phyloP scores from a whole-genome alignment of 1,140 invertebrate species.

The Lucilia cuprina region DNA sequence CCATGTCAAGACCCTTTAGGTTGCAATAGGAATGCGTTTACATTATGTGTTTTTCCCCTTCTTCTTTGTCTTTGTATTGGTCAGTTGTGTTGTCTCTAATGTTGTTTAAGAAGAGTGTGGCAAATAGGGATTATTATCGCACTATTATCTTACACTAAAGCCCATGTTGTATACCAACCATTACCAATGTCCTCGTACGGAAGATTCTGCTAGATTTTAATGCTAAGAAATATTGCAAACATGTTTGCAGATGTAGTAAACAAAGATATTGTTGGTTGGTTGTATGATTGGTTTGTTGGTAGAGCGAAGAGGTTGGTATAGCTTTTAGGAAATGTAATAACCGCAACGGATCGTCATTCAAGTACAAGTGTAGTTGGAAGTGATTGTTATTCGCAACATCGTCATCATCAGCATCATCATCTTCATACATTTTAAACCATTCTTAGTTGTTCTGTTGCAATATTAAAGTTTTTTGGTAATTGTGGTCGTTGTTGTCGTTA shows the following conservation, averaged over 20 bases:
- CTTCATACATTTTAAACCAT: neutral
- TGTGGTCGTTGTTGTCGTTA: neutral
- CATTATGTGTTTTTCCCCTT: neutral
- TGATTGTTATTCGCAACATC: neutral
- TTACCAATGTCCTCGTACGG: neutral
- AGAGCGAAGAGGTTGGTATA: no score
- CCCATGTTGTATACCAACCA: neutral
- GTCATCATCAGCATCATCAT: neutral
- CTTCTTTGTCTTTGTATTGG: neutral
- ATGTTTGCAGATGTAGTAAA: neutral
- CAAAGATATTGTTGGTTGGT: no score
- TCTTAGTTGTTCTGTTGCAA: neutral
- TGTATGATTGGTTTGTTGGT: no score
- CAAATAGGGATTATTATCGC: conserved; percentile 21
- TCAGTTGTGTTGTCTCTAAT: neutral
- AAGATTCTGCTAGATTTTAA: neutral
- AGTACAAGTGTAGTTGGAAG: neutral
- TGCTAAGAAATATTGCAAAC: neutral
- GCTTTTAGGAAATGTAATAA: neutral
- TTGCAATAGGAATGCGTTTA: neutral
- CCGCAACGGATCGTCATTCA: neutral
- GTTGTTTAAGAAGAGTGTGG: neutral
- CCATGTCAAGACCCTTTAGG: no score
- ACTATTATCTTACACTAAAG: conserved; percentile 25
- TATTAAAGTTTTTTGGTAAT: conserved; percentile 7